phyloP scores from a whole-genome alignment of 2,113 vertebrate genomes.

The Scolopax mira region DNA sequence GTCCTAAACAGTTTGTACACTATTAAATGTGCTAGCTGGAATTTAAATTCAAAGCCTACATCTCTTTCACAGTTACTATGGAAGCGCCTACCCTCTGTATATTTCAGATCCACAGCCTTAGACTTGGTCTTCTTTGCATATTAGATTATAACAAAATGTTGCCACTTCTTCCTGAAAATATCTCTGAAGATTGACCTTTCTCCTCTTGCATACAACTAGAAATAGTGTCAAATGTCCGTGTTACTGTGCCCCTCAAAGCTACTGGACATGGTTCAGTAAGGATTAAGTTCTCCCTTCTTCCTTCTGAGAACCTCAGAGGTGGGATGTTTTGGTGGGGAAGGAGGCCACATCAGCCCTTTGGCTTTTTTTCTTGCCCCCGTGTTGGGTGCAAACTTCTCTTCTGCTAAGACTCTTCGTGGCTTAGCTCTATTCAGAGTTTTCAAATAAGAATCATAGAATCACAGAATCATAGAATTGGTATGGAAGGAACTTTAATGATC shows the following conservation, averaged over 20 bases:
- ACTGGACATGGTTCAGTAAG: neutral
- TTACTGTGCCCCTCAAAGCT: neutral
- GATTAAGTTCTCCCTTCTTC: neutral
- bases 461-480: too few species aligned
- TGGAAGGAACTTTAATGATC: too few species aligned
- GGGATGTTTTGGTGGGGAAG: neutral
- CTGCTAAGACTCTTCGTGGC: neutral
- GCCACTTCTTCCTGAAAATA: constrained; percentile 32
- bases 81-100: constrained; percentile 62
- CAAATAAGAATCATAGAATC: neutral
- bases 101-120: constrained; percentile 61
- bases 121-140: constrained; percentile 48
- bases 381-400: neutral
- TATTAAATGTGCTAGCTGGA: constrained; percentile 53
- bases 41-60: constrained; percentile 65
- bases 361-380: neutral
- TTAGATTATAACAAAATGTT: constrained; percentile 19
- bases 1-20: neutral
- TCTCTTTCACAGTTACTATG: constrained; percentile 66
- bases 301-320: neutral
- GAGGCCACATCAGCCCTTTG: neutral
- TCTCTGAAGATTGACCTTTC: constrained; percentile 7
- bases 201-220: neutral
- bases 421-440: neutral
- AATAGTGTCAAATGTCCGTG: neutral